phyloP scores from a whole-genome alignment of 2,113 vertebrate species.

The Australoheros scitulus region DNA sequence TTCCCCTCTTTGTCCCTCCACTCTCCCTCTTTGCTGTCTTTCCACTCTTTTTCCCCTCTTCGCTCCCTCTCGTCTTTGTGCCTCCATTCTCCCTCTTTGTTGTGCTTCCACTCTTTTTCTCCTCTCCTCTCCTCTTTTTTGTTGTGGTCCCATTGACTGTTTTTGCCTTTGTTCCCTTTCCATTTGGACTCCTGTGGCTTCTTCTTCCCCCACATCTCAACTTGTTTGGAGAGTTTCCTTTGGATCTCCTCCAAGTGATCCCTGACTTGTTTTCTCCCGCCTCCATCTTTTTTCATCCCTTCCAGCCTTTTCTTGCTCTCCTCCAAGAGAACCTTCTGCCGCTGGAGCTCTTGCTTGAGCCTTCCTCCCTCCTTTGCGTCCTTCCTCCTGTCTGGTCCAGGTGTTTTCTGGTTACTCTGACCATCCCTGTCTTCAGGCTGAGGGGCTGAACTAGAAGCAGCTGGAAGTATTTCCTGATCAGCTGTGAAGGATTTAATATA shows the following conservation, averaged over 20 bases:
- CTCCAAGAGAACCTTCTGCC: slow-evolving; percentile 76
- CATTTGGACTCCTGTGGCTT: slow-evolving; percentile 65
- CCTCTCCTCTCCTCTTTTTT: slow-evolving; percentile 61
- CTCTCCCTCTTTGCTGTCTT: background rate
- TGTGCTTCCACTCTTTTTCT: slow-evolving; percentile 54
- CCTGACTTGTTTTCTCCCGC: slow-evolving; percentile 61
- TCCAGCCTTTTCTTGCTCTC: slow-evolving; percentile 76
- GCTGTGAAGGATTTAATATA: slow-evolving; percentile 43
- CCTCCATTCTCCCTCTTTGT: slow-evolving; percentile 57
- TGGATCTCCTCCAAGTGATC: slow-evolving; percentile 77
- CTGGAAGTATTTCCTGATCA: slow-evolving; percentile 32
- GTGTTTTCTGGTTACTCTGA: slow-evolving; percentile 17
- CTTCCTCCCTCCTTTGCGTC: slow-evolving; percentile 19
- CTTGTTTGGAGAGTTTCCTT: slow-evolving; percentile 73
- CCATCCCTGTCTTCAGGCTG: slow-evolving; percentile 37
- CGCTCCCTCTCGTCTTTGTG: slow-evolving; percentile 41
- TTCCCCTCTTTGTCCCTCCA: background rate
- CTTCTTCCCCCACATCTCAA: slow-evolving; percentile 72
- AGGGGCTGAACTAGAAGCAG: slow-evolving; percentile 18
- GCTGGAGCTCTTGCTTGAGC: slow-evolving; percentile 71
- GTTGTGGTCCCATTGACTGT: slow-evolving; percentile 50
- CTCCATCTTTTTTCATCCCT: slow-evolving; percentile 71
- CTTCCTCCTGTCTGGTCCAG: slow-evolving; percentile 38
- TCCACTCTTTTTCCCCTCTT: slow-evolving; percentile 49
- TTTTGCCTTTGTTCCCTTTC: slow-evolving; percentile 62